A percentile compares a stretch with the other conserved stretches of the same genome.
Conservation (phyloP, 2,113 vertebrate species). For the Dasyprocta punctata region DNA sequence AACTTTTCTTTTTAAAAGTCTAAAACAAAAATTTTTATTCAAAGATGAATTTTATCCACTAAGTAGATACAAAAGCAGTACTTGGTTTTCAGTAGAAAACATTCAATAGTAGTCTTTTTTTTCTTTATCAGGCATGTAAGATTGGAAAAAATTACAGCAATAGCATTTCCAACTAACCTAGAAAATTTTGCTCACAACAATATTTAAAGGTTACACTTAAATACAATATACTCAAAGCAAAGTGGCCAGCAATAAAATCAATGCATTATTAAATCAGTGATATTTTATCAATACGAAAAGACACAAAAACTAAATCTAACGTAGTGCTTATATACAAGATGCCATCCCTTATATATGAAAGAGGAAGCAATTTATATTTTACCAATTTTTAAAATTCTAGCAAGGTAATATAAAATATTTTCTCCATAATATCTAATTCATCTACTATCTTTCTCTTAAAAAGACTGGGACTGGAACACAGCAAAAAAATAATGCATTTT, state of each 20-base stretch:
- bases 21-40: background rate
- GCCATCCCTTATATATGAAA: too few species aligned
- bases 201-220: background rate
- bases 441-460: background rate
- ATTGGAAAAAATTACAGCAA: background rate
- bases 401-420: background rate
- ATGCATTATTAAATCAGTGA: background rate
- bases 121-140: background rate
- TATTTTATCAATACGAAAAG: constrained; percentile 27
- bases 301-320: background rate
- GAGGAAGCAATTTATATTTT: too few species aligned
- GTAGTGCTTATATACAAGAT: too few species aligned
- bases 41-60: background rate
- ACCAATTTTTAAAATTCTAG: constrained; percentile 22
- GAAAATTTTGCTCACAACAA: background rate
- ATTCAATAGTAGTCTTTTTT: background rate
- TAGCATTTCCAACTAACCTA: background rate
- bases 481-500: background rate
- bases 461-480: background rate
- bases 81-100: constrained; percentile 37
- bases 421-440: background rate
- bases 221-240: background rate
- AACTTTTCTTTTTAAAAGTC: background rate
- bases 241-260: background rate
- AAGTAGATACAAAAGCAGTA: background rate